A percentile compares a stretch with the other conserved stretches of the same genome.
phyloP scores from a whole-genome alignment of 1,140 invertebrate species.

The Drosophila athabasca region DNA sequence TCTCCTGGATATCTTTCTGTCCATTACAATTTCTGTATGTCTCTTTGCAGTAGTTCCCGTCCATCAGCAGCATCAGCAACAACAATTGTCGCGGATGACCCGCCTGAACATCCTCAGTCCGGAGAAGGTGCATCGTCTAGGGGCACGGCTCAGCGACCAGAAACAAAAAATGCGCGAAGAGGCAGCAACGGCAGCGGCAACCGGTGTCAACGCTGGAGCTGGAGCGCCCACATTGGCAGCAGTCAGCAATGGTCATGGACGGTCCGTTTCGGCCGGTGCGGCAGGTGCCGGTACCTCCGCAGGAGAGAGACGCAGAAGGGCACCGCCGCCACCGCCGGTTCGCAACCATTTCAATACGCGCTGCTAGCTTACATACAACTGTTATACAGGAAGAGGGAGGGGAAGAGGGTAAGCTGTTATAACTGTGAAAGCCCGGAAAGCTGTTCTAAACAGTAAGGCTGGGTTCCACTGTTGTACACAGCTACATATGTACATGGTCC shows the following conservation, averaged over 20 bases:
- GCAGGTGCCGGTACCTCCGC: conserved; percentile 3
- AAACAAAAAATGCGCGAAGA: conserved; percentile 72
- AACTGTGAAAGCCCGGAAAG: too few species aligned
- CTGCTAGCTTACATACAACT: conserved; percentile 39
- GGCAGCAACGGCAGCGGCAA: conserved; percentile 24
- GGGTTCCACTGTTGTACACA: too few species aligned
- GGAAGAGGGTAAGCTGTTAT: too few species aligned
- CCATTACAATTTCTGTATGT: too few species aligned
- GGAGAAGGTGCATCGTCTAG: conserved; percentile 78
- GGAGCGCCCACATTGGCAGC: neutral
- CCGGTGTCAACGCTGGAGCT: conserved; percentile 15
- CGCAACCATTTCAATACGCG: conserved; percentile 71
- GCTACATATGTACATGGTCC: too few species aligned
- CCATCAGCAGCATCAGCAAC: conserved; percentile 41
- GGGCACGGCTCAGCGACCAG: conserved; percentile 74
- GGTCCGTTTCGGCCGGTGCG: neutral
- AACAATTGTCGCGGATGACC: conserved; percentile 42
- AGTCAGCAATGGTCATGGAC: conserved; percentile 9
- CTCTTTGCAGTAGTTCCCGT: conserved; percentile 22
- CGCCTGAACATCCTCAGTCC: conserved; percentile 77
- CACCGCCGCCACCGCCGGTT: conserved; percentile 58
- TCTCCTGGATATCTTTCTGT: too few species aligned
- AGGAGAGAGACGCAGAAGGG: conserved; percentile 47
- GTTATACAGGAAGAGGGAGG: too few species aligned
- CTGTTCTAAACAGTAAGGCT: too few species aligned